These are phyloP conservation scores for Sebastolobus altivelis DNA, from an alignment of 2,797 vertebrate genomes.

Conservation along the genomic window DNA sequence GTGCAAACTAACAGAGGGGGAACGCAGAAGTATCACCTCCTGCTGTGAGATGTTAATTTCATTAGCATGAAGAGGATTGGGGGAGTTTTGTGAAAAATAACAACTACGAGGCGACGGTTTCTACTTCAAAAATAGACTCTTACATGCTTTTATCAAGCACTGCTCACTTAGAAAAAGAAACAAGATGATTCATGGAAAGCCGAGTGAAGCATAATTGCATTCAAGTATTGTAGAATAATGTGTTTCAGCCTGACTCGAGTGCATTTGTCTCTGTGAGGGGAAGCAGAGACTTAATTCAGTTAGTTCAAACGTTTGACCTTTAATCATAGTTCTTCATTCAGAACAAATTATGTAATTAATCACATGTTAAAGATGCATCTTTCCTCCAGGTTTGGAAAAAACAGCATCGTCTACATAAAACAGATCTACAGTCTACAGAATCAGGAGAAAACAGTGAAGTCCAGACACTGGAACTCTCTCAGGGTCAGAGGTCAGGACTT, in stretches of 20 bases:
- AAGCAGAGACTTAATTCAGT: background rate
- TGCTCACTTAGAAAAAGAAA: background rate
- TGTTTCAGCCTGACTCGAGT: background rate
- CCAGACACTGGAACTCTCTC: no score
- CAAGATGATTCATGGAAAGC: background rate
- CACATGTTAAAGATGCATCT: background rate
- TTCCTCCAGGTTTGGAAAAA: background rate
- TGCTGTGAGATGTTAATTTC: conserved; percentile 16
- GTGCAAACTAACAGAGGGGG: background rate
- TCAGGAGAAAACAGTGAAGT: background rate
- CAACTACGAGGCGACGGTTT: conserved; percentile 21
- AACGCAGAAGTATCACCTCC: background rate
- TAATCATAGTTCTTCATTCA: background rate
- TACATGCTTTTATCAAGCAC: background rate
- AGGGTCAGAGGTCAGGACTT: background rate
- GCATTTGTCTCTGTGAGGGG: background rate
- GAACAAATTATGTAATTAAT: background rate
- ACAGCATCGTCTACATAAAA: background rate
- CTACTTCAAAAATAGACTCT: background rate
- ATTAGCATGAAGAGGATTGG: conserved; percentile 3
- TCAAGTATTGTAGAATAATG: background rate
- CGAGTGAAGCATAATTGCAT: background rate
- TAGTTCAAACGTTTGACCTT: conserved; percentile 3
- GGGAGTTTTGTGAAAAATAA: conserved; percentile 28
- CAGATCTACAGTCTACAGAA: background rate